phyloP scores from a whole-genome alignment of 1,140 invertebrate genomes.

The Acromyrmex echinatior region DNA sequence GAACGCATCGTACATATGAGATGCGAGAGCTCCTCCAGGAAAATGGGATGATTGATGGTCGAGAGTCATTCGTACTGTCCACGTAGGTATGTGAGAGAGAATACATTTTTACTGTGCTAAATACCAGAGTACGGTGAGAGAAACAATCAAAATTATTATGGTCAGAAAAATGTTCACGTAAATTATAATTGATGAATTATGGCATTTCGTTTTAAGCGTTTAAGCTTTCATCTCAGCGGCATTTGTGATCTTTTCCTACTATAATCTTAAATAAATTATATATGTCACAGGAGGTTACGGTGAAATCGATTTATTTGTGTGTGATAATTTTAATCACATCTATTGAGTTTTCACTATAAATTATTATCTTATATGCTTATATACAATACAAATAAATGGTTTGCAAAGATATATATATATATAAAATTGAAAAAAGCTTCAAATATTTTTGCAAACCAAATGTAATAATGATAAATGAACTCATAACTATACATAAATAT shows the following conservation, averaged over 20 bases:
- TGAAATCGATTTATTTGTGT: neutral
- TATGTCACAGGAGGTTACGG: neutral
- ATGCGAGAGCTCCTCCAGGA: conserved; percentile 5
- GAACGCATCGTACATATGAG: conserved; percentile 35
- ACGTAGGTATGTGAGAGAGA: neutral
- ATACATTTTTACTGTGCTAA: conserved; percentile 46
- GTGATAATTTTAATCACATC: conserved; percentile 1
- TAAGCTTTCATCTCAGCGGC: conserved; percentile 16
- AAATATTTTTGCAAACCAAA: neutral
- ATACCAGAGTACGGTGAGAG: conserved; percentile 27
- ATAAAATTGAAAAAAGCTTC: neutral
- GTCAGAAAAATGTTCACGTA: neutral
- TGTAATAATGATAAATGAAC: neutral
- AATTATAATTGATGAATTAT: conserved; percentile 43
- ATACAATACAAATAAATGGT: neutral
- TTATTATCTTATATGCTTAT: neutral
- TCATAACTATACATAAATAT: neutral
- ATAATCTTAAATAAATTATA: conserved; percentile 7
- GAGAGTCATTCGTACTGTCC: conserved; percentile 29
- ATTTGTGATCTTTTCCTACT: neutral
- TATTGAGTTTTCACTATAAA: conserved; percentile 5
- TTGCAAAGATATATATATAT: neutral
- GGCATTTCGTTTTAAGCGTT: conserved; percentile 12
- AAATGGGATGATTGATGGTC: conserved; percentile 51
- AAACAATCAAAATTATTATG: conserved; percentile 36